Evolutionary conservation across 2,888 invertebrate species (phyloP).

Genomic region (Polydrusus tereticollis): DNA sequence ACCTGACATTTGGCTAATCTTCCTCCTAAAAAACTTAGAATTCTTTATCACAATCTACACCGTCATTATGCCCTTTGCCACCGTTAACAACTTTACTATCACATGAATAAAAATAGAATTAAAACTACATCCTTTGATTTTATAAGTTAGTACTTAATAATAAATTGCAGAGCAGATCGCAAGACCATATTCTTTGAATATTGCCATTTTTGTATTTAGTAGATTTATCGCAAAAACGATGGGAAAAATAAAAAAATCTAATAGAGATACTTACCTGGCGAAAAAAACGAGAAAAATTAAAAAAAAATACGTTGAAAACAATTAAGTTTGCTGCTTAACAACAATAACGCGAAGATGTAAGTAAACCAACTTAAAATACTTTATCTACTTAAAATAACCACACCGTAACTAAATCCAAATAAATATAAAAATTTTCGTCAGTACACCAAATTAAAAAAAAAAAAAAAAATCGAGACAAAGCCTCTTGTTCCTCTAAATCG

Average conservation of each 20-base stretch:
- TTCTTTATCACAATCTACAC: neutral
- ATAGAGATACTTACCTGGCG: slow-evolving; percentile 44
- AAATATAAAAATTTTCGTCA: slow-evolving; percentile 4
- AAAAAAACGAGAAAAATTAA: slow-evolving; percentile 21
- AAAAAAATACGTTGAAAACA: slow-evolving; percentile 19
- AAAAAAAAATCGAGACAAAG: slow-evolving; percentile 44
- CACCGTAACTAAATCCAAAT: slow-evolving; percentile 26
- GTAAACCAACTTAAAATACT: slow-evolving; percentile 22
- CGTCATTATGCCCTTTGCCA: neutral
- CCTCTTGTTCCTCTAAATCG: slow-evolving; percentile 22
- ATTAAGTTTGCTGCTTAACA: slow-evolving; percentile 4
- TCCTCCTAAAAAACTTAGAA: too few relatives aligned
- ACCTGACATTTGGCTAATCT: too few relatives aligned
- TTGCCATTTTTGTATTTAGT: slow-evolving; percentile 42
- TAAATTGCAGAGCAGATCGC: slow-evolving; percentile 45
- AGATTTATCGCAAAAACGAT: slow-evolving; percentile 17
- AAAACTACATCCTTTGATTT: slow-evolving; percentile 18
- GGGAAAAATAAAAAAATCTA: slow-evolving; percentile 11
- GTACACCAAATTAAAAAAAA: slow-evolving; percentile 30
- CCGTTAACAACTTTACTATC: too few relatives aligned
- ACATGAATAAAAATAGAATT: slow-evolving; percentile 14
- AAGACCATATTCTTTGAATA: slow-evolving; percentile 46
- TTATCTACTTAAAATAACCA: slow-evolving; percentile 35
- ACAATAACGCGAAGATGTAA: slow-evolving; percentile 22
- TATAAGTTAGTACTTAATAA: slow-evolving; percentile 31